Evolutionary conservation across 1,140 invertebrate species (phyloP).

Genomic region (Cyclargus thomasi): DNA sequence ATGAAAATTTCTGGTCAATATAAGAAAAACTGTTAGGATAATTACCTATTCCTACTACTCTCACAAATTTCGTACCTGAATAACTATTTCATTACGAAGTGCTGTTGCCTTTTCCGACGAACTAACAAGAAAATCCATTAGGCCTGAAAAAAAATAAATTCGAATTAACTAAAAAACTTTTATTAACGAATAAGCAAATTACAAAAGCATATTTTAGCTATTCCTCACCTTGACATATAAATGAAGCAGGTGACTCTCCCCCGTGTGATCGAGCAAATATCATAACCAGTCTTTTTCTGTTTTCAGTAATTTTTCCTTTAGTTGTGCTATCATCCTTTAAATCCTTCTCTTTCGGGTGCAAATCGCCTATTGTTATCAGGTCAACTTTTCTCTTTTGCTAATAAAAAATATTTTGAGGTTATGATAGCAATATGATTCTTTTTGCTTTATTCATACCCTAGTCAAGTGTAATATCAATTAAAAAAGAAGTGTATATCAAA

Average conservation of each 20-base stretch:
- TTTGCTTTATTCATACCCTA: too few relatives aligned
- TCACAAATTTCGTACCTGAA: constrained; percentile 44
- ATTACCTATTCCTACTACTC: too few relatives aligned
- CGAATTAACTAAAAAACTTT: neutral
- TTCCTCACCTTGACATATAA: constrained; percentile 96
- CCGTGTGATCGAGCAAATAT: constrained; percentile 91
- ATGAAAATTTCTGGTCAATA: too few relatives aligned
- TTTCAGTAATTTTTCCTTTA: constrained; percentile 41
- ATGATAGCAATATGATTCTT: constrained; percentile 6
- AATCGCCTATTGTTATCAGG: constrained; percentile 87
- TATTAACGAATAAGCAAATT: too few relatives aligned
- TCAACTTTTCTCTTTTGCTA: constrained; percentile 94
- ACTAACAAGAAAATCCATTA: constrained; percentile 94
- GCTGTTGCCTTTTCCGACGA: constrained; percentile 68
- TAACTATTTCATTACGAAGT: constrained; percentile 48
- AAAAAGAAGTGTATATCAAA: too few relatives aligned
- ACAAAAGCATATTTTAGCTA: too few relatives aligned
- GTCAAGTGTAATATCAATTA: too few relatives aligned
- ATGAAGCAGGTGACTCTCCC: constrained; percentile 94
- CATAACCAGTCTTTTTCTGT: constrained; percentile 81
- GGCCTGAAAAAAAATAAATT: constrained; percentile 73
- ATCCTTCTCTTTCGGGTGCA: constrained; percentile 55
- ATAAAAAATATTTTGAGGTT: constrained; percentile 24
- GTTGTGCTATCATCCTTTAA: constrained; percentile 49
- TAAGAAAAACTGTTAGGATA: too few relatives aligned